Evolutionary conservation across 2,113 vertebrate genomes (phyloP), one percentile per base, ranked within the genome.

Genomic region (Eubucco bourcierii): DNA sequence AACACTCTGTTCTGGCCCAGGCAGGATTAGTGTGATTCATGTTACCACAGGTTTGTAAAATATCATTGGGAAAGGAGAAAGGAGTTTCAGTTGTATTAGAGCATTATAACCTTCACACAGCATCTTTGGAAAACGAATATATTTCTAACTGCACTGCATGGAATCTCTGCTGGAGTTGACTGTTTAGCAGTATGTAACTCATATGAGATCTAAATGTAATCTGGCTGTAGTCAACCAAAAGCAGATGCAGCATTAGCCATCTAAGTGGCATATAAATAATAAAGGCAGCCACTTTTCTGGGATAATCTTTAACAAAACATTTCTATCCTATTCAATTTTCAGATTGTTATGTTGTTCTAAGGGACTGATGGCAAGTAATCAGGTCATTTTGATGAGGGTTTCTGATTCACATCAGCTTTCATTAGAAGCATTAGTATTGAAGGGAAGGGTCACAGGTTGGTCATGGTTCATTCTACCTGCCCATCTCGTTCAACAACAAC

Each of bases 401-500:
- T 76, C 61, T 95, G 82, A 67, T 10, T 95, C 89, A 96, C 80
- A 86, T 83, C 1, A 10, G 44, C 34, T 87, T 93, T 96, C 66
- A 90, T 95, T 76, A 94, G 76, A 71, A 27, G 29, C 85, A 68
- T 91, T 91, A 81, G 13, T 87, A 80, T 50, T 80, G 76, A 83
- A 87, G 68, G 29, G 34, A 90, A 90, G 61, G 87, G 84, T 93
- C 82, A 78, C 46, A 59, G 50, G 39, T 86, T 93, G 87, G 76
- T 80, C 65, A 41, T 12, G 65, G 91, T 90, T 96, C 87, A 86
- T 91, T 92, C 76, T 75, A 91, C 90, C 89, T 95, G 87, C 84
- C 79, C 83, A 4, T 92, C 87, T 94, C 79, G 46, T 53, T 89
- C 76, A 72, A 18, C 53, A 87, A 27, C 75, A 80, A 55, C 37